Evolutionary conservation across 2,797 vertebrate species (phyloP).

Genomic region (Hemibagrus guttatus): DNA sequence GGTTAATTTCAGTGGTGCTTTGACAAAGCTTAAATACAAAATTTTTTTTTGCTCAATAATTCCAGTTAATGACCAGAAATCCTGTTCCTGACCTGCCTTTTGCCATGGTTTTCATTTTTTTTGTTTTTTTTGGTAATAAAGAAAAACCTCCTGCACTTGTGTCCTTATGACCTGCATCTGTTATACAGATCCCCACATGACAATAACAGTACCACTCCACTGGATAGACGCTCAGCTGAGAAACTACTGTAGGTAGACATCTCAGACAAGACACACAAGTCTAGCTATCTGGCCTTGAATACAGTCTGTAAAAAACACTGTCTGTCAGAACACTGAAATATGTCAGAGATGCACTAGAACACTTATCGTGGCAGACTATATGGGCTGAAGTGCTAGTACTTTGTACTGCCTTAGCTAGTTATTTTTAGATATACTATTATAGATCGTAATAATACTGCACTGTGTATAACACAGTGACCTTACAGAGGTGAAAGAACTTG

Average conservation of each 20-base stretch:
- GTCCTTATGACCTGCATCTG: no score
- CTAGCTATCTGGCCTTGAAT: background rate
- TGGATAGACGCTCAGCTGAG: background rate
- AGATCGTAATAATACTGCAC: background rate
- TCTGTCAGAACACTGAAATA: conserved; percentile 1
- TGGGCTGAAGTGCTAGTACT: background rate
- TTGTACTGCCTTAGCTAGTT: background rate
- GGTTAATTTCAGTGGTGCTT: background rate
- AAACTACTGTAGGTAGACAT: background rate
- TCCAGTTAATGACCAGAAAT: conserved; percentile 15
- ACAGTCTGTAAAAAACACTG: conserved; percentile 1
- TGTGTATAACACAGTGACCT: background rate
- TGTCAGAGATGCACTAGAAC: background rate
- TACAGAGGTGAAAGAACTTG: background rate
- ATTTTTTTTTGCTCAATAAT: background rate
- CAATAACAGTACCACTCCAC: background rate
- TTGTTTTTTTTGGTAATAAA: no score
- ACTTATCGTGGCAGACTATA: background rate
- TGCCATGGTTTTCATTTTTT: no score
- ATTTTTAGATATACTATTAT: conserved; percentile 8
- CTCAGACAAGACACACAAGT: background rate
- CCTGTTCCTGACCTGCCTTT: no score
- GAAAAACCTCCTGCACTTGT: no score
- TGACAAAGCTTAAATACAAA: background rate
- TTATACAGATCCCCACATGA: no score